Base-by-base conservation (phyloP, 1,140 invertebrate genomes). In the Rhysida immarginata region DNA sequence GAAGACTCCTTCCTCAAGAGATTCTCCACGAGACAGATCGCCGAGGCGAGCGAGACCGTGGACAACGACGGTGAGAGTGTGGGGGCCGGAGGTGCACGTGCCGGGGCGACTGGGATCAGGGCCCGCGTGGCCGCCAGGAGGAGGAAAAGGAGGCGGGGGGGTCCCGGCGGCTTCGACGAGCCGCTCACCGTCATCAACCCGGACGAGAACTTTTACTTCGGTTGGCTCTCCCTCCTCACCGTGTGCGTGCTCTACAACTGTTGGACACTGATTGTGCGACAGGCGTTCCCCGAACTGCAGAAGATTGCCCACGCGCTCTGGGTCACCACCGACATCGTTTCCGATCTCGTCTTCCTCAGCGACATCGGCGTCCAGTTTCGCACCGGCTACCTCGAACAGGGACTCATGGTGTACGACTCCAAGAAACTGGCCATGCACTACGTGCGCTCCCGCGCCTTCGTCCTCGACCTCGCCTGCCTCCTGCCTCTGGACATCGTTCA, bases 351-450 rank as follows among this genome's bases (percentile, higher is more conserved):
- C 44, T 95, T 92, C 72, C 73, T 91, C 20, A 63, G 87, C 26
- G 91, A 96, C 70, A 81, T 96, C 48, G 77, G 80, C 21, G 85
- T 95, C 35, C 92, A 96, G 69, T 83, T 96, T 62, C 77, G 92
- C 46, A 96, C 93, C 26, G 91, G 91, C n/a, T 96, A 95, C 67
- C 74, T 96, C 56, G 90, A 96, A 68, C 89, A 95, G 68, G 93
- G 91, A 14, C 77, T 94, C 5, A 90, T 94, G 82, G 89, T 89
- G 8, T 94, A 92, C 71, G 85, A 96, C 66, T 84, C 81, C 50
- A 84, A 80, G 65, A 95, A 95, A 66, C 72, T 96, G 42, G 85
- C 87, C 25, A 81, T 80, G 48, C 90, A 94, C 65, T 96, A 96
- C 70, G 71, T 91, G 41, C 78, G 80, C 46, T 93, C 90, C 25